Conservation (phyloP, 2,797 vertebrate genomes). For the Gephyroberyx darwinii region DNA sequence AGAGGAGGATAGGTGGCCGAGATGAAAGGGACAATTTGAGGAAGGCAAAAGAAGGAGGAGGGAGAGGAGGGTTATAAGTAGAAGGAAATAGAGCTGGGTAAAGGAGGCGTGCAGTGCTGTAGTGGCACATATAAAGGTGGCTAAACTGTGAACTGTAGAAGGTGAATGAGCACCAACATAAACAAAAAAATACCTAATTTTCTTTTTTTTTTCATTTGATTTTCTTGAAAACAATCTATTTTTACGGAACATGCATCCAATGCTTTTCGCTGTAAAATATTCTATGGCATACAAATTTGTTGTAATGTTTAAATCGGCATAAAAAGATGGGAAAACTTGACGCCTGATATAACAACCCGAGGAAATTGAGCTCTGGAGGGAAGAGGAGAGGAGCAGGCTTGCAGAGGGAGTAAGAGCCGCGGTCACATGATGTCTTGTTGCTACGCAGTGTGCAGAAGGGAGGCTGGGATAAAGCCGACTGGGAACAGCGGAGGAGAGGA, state of each 20-base stretch:
- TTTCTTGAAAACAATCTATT: not conserved
- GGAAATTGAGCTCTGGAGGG: constrained; percentile 31
- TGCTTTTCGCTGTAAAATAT: not conserved
- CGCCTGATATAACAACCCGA: not conserved
- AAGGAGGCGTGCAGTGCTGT: too few relatives aligned
- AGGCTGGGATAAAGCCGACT: constrained; percentile 41
- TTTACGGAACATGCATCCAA: not conserved
- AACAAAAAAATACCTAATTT: too few relatives aligned
- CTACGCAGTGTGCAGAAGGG: constrained; percentile 55
- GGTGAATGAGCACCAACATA: too few relatives aligned
- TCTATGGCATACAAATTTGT: not conserved
- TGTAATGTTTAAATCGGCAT: not conserved
- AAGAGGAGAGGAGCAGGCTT: constrained; percentile 11
- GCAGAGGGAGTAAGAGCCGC: not conserved
- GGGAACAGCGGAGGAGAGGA: constrained; percentile 23
- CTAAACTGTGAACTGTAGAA: too few relatives aligned
- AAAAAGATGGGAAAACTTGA: not conserved
- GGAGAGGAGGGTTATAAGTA: not conserved
- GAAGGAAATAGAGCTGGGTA: not conserved
- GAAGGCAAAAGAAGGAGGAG: not conserved
- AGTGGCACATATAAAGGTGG: too few relatives aligned
- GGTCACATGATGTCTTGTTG: constrained; percentile 65
- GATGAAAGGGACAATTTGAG: not conserved
- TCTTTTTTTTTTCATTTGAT: not conserved
- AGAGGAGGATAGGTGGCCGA: not conserved